These are phyloP conservation scores for Heteronetta atricapilla DNA, from an alignment of 2,113 vertebrate genomes.

Conservation along the genomic window DNA sequence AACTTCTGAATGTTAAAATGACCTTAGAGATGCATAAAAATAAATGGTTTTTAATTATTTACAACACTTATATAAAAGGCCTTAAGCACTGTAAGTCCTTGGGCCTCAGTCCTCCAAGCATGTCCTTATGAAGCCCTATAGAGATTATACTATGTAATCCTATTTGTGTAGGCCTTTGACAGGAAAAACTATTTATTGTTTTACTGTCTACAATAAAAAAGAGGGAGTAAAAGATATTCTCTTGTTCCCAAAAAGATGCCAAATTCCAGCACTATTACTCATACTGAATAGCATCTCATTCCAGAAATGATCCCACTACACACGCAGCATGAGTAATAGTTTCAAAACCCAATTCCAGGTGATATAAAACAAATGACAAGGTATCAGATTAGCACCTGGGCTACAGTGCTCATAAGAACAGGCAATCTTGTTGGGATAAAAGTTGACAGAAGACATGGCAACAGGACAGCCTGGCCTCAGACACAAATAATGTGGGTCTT, in stretches of 20 bases:
- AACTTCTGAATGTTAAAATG: constrained; percentile 14
- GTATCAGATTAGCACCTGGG: constrained; percentile 48
- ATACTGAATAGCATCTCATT: neutral
- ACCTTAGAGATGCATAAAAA: constrained; percentile 6
- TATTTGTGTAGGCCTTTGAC: neutral
- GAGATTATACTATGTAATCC: neutral
- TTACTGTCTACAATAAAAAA: neutral
- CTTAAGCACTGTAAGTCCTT: neutral
- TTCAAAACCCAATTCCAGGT: constrained; percentile 28
- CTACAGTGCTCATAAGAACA: constrained; percentile 5
- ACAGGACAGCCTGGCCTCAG: constrained; percentile 22
- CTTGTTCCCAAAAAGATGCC: constrained; percentile 14
- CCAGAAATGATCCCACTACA: constrained; percentile 12
- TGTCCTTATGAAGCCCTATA: neutral
- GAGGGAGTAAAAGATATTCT: neutral
- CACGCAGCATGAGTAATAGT: neutral
- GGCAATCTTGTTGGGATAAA: constrained; percentile 26
- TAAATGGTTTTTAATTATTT: constrained; percentile 46
- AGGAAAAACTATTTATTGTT: neutral
- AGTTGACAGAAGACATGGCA: constrained; percentile 39
- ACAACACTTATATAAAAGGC: neutral
- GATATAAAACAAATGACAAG: constrained; percentile 46
- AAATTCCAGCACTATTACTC: constrained; percentile 32
- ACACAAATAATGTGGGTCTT: neutral
- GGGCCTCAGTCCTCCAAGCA: neutral